Base-by-base conservation (phyloP, 2,888 invertebrate genomes). In the Altica lythri region DNA sequence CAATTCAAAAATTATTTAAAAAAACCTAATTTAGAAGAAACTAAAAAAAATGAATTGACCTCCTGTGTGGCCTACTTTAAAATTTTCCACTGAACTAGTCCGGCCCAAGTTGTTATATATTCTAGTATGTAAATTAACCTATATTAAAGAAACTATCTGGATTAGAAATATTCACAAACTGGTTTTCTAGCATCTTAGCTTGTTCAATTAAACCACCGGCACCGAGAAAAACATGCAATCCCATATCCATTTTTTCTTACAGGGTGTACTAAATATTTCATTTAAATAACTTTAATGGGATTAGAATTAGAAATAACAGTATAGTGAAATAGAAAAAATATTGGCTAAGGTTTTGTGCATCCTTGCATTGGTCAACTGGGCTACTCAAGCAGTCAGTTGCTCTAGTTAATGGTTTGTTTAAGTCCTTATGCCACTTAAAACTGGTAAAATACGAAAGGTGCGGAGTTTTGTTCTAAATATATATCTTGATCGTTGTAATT, bases 111-210 rank as follows among this genome's bases (percentile, higher is more conserved):
- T 40, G 35, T 48, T 55, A 60, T 60, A 35, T 47, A 27, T 58
- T 59, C 55, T 58, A 59, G 51, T 62, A 64, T 64, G 63, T 61
- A 61, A 64, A 64, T 63, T 60, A 61, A 61, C 59, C 62, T 60
- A 61, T 58, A 63, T 63, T 59, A 59, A 63, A 62, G 60, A 60
- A 60, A 53, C 48, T 57, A 57, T 59, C 61, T 59, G 62, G 56
- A 64, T 64, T 63, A 63, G 60, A 63, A 63, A 57, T 60, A 64
- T 60, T 63, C 62, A 64, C 60, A 61, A 63, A 63, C 64, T 59
- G 61, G 63, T 65, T 65, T 60, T 60, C 50, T 57, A 52, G 59
- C 54, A 58, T 61, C 59, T 56, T 57, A 47, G 57, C 61, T 57
- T 55, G 59, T 57, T 62, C 61, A 59, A 62, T 62, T 61, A 58